Base-by-base conservation (phyloP, 2,113 vertebrate genomes). In the Telmatochromis brichardi region DNA sequence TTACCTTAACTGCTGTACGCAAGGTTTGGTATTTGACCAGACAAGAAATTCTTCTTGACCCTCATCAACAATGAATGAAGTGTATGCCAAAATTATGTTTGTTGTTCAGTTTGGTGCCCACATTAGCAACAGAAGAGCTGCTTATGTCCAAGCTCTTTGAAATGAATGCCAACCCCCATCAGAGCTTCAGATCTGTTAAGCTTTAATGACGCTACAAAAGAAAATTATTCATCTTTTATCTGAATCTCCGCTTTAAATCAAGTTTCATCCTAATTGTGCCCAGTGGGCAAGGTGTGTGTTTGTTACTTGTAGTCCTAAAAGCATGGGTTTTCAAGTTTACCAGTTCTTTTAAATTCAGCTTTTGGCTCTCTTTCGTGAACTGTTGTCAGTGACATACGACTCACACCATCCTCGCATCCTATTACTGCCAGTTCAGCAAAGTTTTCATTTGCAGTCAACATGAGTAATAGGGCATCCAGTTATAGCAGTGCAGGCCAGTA, bases 401-500 rank as follows among this genome's bases (percentile, higher is more conserved):
- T 83, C 80, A 76, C 51, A 85, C 26, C 57, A 60, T 31, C 57
- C 26, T 60, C 53, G 57, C 89, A 65, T 42, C 12, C 33, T 8
- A 60, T 84, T 55, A 45, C 81, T 80, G 83, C 86, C 35, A 42
- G 31, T 80, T 94, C 91, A 93, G 91, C 94, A 88, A 40, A 58
- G 15, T 86, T 84, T 81, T 53, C 3, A 90, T 94, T 95, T 92
- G 89, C 93, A 81, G 92, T 92, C 87, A 93, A 93, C 92, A 91
- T 26, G 35, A 76, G 71, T 45, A 81, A 65, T 17, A 76, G 37
- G 83, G 5, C n/a, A 33, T 37, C 54, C 63, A 71, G 53, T 55
- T 85, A 26, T n/a, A 60, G 21, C 65, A 51, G 73, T 42, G 47
- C 7, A 3, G 21, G 58, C 15, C 13, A 84, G 45, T 84, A 57